A percentile compares a stretch with the other conserved stretches of the same genome.
phyloP scores from a whole-genome alignment of 2,797 vertebrate species.

The Enteromius afrohamiltoni region DNA sequence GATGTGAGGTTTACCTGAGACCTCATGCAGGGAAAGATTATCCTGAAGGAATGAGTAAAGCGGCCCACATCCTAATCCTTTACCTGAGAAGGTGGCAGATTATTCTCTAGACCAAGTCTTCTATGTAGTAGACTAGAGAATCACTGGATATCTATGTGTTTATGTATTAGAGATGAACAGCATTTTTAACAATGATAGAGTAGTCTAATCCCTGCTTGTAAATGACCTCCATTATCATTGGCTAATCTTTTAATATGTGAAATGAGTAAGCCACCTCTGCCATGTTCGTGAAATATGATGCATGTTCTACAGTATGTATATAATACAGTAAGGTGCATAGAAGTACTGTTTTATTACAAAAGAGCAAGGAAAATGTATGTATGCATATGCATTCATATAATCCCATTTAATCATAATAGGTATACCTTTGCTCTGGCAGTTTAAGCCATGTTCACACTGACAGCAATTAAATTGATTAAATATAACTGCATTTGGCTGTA shows the following conservation, averaged over 20 bases:
- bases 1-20: conserved; percentile 31
- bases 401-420: not conserved
- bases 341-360: not conserved
- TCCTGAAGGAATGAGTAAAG: conserved; percentile 32
- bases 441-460: not conserved
- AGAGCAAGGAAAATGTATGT: not conserved
- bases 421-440: not conserved
- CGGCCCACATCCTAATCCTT: conserved; percentile 35
- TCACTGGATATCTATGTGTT: not conserved
- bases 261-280: not conserved
- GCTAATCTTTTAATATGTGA: not conserved
- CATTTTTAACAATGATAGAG: not conserved
- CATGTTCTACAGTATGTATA: not conserved
- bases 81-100: conserved; percentile 43
- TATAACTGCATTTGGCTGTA: not conserved
- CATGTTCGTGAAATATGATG: not conserved
- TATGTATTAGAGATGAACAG: not conserved
- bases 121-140: conserved; percentile 3
- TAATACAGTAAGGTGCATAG: not conserved
- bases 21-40: conserved; percentile 45
- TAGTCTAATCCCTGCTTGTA: not conserved
- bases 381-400: not conserved
- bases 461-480: not conserved
- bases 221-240: not conserved
- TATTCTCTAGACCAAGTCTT: conserved; percentile 3